Evolutionary conservation across 2,797 vertebrate genomes (phyloP).

Genomic region (Sebastes variabilis): DNA sequence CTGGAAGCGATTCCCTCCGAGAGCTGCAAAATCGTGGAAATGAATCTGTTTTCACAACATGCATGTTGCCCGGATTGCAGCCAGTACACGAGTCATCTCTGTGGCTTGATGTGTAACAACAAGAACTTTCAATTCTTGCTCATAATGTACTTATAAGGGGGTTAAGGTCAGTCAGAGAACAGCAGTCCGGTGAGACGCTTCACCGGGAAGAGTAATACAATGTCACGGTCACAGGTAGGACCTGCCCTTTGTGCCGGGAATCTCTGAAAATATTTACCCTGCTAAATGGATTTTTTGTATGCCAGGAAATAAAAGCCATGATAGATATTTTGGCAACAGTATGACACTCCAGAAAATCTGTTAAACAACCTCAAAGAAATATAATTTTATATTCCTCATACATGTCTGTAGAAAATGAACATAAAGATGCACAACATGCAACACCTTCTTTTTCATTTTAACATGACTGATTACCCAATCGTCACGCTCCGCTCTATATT

Average conservation of each 20-base stretch:
- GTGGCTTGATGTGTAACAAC: not conserved
- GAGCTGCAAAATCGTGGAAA: slow-evolving; percentile 33
- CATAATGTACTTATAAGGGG: slow-evolving; percentile 3
- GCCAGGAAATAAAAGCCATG: not conserved
- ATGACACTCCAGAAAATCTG: not conserved
- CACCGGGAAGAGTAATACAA: not conserved
- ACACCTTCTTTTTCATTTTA: slow-evolving; percentile 23
- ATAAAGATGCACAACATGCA: not conserved
- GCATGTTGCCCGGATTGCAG: slow-evolving; percentile 24
- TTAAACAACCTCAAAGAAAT: slow-evolving; percentile 3
- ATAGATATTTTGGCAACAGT: not conserved
- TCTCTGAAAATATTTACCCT: not conserved
- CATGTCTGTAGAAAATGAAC: not conserved
- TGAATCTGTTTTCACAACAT: slow-evolving; percentile 56
- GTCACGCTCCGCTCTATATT: slow-evolving; percentile 22
- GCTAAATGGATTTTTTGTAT: not conserved
- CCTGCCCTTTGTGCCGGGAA: slow-evolving; percentile 21
- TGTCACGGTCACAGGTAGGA: slow-evolving; percentile 24
- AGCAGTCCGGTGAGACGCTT: not conserved
- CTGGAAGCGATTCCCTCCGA: slow-evolving; percentile 71
- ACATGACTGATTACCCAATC: slow-evolving; percentile 14
- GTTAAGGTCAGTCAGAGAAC: slow-evolving; percentile 10
- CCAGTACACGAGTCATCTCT: slow-evolving; percentile 24
- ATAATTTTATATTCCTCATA: not conserved
- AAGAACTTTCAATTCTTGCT: not conserved